Conservation (phyloP, 2,888 invertebrate species). For the Pammene fasciana region DNA sequence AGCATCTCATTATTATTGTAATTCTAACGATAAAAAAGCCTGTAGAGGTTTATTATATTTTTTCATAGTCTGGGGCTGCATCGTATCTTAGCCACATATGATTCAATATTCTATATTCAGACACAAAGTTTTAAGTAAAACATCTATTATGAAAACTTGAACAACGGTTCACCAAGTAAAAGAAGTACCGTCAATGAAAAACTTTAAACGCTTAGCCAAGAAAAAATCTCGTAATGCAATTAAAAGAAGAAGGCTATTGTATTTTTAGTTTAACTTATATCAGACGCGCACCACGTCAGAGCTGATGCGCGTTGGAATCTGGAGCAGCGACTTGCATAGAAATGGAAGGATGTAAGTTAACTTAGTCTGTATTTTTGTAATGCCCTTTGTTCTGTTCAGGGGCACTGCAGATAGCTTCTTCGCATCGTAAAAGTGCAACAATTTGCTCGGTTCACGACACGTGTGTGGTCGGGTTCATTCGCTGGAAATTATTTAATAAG, state of each 20-base stretch:
- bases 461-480: slow-evolving; percentile 46
- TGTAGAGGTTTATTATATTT: too few relatives aligned
- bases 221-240: slow-evolving; percentile 57
- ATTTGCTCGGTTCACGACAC: slow-evolving; percentile 62
- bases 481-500: neutral
- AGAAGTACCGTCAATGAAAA: neutral
- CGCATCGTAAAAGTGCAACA: slow-evolving; percentile 71
- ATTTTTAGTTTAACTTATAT: slow-evolving; percentile 79
- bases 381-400: neutral
- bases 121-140: too few relatives aligned
- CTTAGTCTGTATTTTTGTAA: slow-evolving; percentile 19
- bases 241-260: slow-evolving; percentile 72
- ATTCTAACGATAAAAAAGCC: too few relatives aligned
- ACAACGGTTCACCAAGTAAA: slow-evolving; percentile 2
- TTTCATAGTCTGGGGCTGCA: too few relatives aligned
- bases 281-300: slow-evolving; percentile 60
- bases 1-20: too few relatives aligned
- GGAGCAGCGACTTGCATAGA: slow-evolving; percentile 50
- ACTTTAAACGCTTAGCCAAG: slow-evolving; percentile 16
- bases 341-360: slow-evolving; percentile 15
- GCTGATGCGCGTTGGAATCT: slow-evolving; percentile 66
- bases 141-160: slow-evolving; percentile 1
- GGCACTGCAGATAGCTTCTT: slow-evolving; percentile 17
- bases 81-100: too few relatives aligned
- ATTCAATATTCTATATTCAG: too few relatives aligned